Base-by-base conservation (phyloP, 1,140 invertebrate species). In the Brachionus koreanus region DNA sequence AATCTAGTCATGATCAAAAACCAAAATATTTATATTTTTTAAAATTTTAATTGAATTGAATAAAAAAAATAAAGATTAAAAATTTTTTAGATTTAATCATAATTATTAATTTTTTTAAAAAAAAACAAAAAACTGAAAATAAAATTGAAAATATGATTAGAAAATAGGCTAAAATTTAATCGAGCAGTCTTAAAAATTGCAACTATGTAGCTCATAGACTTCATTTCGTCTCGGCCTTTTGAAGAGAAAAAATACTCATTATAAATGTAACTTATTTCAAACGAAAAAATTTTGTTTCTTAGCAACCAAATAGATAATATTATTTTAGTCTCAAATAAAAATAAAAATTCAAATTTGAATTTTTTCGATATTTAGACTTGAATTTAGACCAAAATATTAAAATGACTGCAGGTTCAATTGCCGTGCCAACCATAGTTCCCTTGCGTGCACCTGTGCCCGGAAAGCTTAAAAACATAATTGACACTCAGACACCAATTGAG, bases 371-470 rank as follows among this genome's bases (percentile, higher is more conserved):
- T 25, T n/a, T 46, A 23, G 42, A 35, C 23, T 43, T 33, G n/a
- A 25, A 19, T 74, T 33, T 25, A 63, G 33, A 77, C n/a, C 84
- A 86, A 84, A 57, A 57, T 25, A 19, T 19, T 57, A 57, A 57
- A 57, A 89, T 89, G 88, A 88, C 88, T 25, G 88, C 88, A 75
- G 88, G 88, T 25, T 85, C 87, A 13, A 85, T 89, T 61, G 83
- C 85, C 35, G 88, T 87, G 4, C 88, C 88, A 33, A 86, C 87
- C 10, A 87, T 89, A 82, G 85, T 89, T 29, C 88, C 88, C 13
- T 83, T 89, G n/a, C 75, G 87, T 37, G 84, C 86, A 42, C 87
- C 87, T 25, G 63, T 85, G 10, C 84, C 85, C n/a, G 87, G 87
- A 5, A 84, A 85, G 69, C 83, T 85, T 6, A 89, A 89, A 76